Percentiles rank a stretch among this genome's conserved stretches.
Conservation (phyloP, 1,140 invertebrate species). For the Harlomillsia oculata region DNA sequence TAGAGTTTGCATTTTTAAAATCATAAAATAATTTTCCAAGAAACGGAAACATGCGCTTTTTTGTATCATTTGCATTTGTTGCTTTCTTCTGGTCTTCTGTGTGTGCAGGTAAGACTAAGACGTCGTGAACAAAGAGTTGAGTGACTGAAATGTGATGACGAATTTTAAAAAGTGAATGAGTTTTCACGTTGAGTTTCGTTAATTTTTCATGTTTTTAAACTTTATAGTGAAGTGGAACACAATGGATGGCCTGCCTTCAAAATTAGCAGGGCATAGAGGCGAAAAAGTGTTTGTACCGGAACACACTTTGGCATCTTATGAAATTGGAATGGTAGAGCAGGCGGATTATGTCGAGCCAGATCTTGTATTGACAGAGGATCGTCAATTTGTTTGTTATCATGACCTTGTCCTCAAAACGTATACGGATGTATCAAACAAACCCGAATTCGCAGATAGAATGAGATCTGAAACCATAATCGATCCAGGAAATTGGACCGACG, state of each 20-base stretch:
- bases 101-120: too few species aligned
- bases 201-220: too few species aligned
- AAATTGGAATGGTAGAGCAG: slow-evolving; percentile 26
- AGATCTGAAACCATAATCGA: slow-evolving; percentile 6
- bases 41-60: too few species aligned
- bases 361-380: slow-evolving; percentile 35
- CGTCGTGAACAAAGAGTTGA: too few species aligned
- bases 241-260: background rate
- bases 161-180: too few species aligned
- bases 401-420: slow-evolving; percentile 31
- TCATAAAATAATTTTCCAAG: too few species aligned
- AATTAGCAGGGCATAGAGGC: slow-evolving; percentile 36
- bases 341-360: slow-evolving; percentile 37
- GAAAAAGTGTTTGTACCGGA: slow-evolving; percentile 35
- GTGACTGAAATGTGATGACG: too few species aligned
- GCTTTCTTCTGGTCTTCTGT: too few species aligned
- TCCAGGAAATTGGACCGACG: slow-evolving; percentile 3
- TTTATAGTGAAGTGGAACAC: slow-evolving; percentile 8
- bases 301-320: slow-evolving; percentile 35
- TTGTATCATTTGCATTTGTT: too few species aligned
- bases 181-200: too few species aligned
- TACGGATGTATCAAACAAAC: slow-evolving; percentile 26
- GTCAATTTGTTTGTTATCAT: slow-evolving; percentile 34
- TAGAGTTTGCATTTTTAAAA: too few species aligned
- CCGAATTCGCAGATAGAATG: slow-evolving; percentile 12